Conservation (phyloP, 2,113 vertebrate genomes). For the Telmatochromis bifrenatus region DNA sequence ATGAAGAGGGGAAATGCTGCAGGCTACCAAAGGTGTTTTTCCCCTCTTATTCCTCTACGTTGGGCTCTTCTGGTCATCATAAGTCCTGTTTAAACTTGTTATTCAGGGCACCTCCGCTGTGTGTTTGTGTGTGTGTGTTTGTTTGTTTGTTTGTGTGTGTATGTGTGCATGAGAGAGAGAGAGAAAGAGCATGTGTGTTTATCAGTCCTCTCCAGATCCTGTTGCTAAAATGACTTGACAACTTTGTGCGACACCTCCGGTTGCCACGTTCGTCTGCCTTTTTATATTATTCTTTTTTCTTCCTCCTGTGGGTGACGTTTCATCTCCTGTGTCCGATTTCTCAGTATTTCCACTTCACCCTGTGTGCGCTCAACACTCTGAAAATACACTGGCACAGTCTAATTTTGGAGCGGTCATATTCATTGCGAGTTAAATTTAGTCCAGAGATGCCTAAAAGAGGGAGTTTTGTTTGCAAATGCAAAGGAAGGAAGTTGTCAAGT, state of each 20-base stretch:
- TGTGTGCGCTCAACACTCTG: neutral
- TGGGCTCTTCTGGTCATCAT: neutral
- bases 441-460: neutral
- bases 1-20: neutral
- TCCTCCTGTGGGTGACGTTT: neutral
- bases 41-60: neutral
- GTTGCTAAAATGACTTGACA: neutral
- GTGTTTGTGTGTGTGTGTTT: neutral
- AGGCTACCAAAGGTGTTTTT: neutral
- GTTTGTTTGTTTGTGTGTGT: neutral
- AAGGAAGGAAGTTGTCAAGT: neutral
- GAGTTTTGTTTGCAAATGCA: neutral
- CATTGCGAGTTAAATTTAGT: neutral
- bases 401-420: neutral
- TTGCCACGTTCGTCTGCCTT: neutral
- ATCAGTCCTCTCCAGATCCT: neutral
- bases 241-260: neutral
- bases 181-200: neutral
- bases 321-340: neutral
- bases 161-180: neutral
- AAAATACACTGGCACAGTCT: neutral
- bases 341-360: conserved; percentile 1
- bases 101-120: neutral
- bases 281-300: neutral
- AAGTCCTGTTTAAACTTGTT: neutral